phyloP scores from a whole-genome alignment of 2,888 invertebrate genomes.

The Candidula unifasciata region DNA sequence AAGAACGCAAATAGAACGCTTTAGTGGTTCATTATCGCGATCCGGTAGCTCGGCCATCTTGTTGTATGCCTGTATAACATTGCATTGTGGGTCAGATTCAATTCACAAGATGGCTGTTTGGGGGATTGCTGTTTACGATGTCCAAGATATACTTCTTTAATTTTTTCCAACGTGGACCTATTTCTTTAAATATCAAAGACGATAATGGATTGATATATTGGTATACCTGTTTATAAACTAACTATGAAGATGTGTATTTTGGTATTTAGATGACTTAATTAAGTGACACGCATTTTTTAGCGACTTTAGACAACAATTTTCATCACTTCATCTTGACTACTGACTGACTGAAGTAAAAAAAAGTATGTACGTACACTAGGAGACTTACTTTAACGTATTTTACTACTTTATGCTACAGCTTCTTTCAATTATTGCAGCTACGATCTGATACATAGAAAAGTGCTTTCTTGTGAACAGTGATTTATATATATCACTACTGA shows the following conservation, averaged over 20 bases:
- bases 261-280: neutral
- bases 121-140: conserved; percentile 42
- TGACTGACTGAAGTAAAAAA: too few relatives aligned
- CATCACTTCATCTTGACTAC: too few relatives aligned
- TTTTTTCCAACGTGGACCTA: neutral
- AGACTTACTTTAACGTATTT: too few relatives aligned
- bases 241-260: neutral
- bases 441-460: too few relatives aligned
- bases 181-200: neutral
- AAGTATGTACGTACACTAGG: too few relatives aligned
- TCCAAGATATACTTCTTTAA: neutral
- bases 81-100: conserved; percentile 45
- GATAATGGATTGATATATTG: neutral
- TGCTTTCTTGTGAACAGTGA: too few relatives aligned
- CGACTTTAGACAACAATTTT: too few relatives aligned
- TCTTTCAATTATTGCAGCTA: too few relatives aligned
- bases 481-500: too few relatives aligned
- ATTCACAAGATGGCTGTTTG: conserved; percentile 45
- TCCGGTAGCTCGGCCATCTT: conserved; percentile 49
- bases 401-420: too few relatives aligned
- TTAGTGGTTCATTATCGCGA: conserved; percentile 38
- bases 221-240: neutral
- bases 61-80: conserved; percentile 24
- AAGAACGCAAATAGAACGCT: conserved; percentile 2
- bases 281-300: neutral